Conservation (phyloP, 2,113 vertebrate species). For the Notothenia coriiceps region DNA sequence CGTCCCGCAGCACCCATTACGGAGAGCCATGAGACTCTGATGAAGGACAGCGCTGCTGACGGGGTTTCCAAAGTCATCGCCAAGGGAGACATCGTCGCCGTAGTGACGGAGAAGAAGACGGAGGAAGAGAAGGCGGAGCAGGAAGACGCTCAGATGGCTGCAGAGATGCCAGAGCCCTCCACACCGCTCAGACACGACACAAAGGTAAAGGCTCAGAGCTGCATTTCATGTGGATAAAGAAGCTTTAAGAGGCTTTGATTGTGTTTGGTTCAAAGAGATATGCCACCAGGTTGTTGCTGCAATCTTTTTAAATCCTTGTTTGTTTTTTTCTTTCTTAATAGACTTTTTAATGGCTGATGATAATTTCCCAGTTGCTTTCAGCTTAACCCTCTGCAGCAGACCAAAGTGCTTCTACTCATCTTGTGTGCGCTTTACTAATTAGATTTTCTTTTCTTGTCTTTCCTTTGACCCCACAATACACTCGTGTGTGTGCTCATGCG, state of each 20-base stretch:
- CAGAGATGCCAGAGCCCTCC: conserved; percentile 82
- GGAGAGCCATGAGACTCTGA: conserved; percentile 94
- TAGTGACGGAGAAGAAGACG: conserved; percentile 91
- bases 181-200: conserved; percentile 85
- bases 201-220: conserved; percentile 86
- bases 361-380: conserved; percentile 70
- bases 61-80: conserved; percentile 89
- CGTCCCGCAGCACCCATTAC: conserved; percentile 89
- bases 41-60: conserved; percentile 91
- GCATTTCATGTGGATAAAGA: not conserved
- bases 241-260: not conserved
- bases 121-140: conserved; percentile 90
- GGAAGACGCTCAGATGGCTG: conserved; percentile 80
- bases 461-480: conserved; percentile 89
- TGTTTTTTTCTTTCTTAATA: conserved; percentile 23
- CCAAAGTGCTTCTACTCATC: conserved; percentile 74
- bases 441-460: conserved; percentile 94
- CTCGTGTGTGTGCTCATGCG: conserved; percentile 81
- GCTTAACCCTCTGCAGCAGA: conserved; percentile 68
- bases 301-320: conserved; percentile 25
- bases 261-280: conserved; percentile 17
- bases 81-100: conserved; percentile 93
- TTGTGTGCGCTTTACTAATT: conserved; percentile 91
- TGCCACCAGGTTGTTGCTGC: conserved; percentile 4
- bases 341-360: conserved; percentile 54